Evolutionary conservation across 2,113 vertebrate species (phyloP), one percentile per base, ranked within the genome.

Genomic region (Periophthalmus modestus): DNA sequence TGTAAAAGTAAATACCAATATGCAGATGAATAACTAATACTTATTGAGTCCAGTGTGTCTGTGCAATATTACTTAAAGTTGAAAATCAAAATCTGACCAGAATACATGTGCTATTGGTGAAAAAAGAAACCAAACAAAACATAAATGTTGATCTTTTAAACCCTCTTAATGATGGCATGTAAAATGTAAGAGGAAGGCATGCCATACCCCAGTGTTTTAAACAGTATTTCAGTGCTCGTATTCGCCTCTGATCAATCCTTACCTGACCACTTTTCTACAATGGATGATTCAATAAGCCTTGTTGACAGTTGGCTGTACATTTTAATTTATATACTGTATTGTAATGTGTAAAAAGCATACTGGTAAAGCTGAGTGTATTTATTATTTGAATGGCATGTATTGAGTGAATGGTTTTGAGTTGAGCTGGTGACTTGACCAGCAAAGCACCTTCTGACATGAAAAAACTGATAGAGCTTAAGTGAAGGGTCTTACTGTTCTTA

Each of bases 241-340:
- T 12, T 61, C 77, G 73, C 74, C 77, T 72, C 72, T 78, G 71
- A 68, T 76, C 54, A n/a, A 62, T 69, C 68, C 73, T 78, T 52
- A 83, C 87, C 81, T 85, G 77, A 87, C 86, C 48, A 50, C 65
- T 82, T 47, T 81, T 71, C 57, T 73, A 46, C 12, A 50, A 80
- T 66, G 75, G 55, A 76, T 87, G 85, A 82, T 87, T 88, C 81
- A 90, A 78, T 66, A 77, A 75, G 84, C 69, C 11, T 79, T 68
- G 71, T 81, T 81, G 68, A 72, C 63, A 75, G 73, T 81, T n/a
- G 7, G 82, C 78, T 91, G 85, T 89, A 84, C 81, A 75, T 87
- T 81, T 77, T 88, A 87, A 92, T 92, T 92, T 91, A 92, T 91
- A 76, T 18, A 89, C 75, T 82, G 79, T 73, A 79, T 72, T 87